A percentile compares a stretch with the other conserved stretches of the same genome.
phyloP scores from a whole-genome alignment of 2,797 vertebrate species.

The Macroramphosus scolopax region DNA sequence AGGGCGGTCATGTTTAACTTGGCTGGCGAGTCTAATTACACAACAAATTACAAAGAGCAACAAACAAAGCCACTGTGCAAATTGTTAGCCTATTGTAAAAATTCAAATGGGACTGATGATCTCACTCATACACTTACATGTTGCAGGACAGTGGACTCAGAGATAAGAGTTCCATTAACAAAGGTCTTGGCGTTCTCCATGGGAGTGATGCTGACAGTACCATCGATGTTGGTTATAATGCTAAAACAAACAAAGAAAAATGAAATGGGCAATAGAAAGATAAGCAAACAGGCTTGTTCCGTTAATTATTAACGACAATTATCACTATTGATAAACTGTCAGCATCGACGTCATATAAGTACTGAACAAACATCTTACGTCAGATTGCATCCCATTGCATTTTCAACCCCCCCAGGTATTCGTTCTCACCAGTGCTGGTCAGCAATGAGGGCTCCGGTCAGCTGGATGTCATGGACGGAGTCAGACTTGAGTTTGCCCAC shows the following conservation, averaged over 20 bases:
- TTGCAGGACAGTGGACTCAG: conserved; percentile 81
- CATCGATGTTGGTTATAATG: conserved; percentile 81
- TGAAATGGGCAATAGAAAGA: too few species aligned
- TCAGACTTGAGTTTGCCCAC: conserved; percentile 84
- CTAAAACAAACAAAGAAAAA: conserved; percentile 58
- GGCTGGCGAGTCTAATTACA: conserved; percentile 10
- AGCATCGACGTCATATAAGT: too few species aligned
- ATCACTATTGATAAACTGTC: not conserved
- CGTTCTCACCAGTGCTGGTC: conserved; percentile 88
- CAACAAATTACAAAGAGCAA: not conserved
- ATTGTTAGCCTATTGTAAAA: not conserved
- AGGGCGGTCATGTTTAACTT: not conserved
- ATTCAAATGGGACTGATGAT: not conserved
- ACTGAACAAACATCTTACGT: too few species aligned
- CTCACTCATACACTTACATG: conserved; percentile 83
- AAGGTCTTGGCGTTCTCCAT: conserved; percentile 87
- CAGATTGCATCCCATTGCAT: too few species aligned
- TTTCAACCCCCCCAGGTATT: too few species aligned
- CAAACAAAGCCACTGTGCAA: not conserved
- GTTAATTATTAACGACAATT: not conserved
- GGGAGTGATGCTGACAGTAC: conserved; percentile 83
- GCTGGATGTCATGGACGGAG: conserved; percentile 87
- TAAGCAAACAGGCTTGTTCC: too few species aligned
- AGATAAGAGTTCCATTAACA: conserved; percentile 87
- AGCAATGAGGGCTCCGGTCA: conserved; percentile 90